These are phyloP conservation scores for Limnephilus lunatus DNA, from an alignment of 2,888 invertebrate genomes.

Conservation along the genomic window DNA sequence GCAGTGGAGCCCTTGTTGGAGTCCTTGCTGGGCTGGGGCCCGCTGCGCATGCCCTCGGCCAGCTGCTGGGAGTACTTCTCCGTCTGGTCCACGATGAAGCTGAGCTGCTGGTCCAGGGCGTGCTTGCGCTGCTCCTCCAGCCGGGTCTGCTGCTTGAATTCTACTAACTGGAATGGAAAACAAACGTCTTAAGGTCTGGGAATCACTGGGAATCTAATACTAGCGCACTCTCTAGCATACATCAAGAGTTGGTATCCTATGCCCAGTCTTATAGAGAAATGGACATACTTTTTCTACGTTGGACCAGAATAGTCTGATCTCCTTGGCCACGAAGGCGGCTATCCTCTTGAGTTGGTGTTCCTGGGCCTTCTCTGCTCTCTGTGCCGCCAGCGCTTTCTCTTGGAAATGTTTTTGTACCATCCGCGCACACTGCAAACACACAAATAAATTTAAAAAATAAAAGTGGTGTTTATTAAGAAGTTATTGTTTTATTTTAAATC, in stretches of 20 bases:
- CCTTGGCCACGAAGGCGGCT: conserved; percentile 94
- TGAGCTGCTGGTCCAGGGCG: conserved; percentile 96
- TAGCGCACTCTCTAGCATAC: no score
- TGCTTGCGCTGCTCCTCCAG: conserved; percentile 96
- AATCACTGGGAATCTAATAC: no score
- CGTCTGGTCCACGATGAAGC: conserved; percentile 98
- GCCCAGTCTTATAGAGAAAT: neutral
- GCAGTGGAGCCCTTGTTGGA: conserved; percentile 62
- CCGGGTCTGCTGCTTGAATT: conserved; percentile 94
- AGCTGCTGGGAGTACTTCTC: conserved; percentile 96
- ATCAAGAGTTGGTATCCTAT: neutral
- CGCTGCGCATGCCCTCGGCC: conserved; percentile 86
- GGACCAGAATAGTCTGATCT: conserved; percentile 95
- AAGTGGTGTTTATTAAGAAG: no score
- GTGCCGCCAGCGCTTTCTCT: conserved; percentile 92
- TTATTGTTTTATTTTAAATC: no score
- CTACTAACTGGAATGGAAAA: conserved; percentile 82
- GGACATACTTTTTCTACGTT: conserved; percentile 93
- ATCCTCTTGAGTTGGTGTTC: conserved; percentile 90
- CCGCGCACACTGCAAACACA: conserved; percentile 82
- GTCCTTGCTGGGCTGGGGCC: conserved; percentile 53
- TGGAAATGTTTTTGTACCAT: conserved; percentile 95
- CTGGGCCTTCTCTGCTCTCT: conserved; percentile 94
- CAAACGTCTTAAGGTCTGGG: neutral
- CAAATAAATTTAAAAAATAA: no score